A percentile compares a stretch with the other conserved stretches of the same genome.
phyloP scores from a whole-genome alignment of 2,888 invertebrate genomes.

The Drosophila melanocephala region DNA sequence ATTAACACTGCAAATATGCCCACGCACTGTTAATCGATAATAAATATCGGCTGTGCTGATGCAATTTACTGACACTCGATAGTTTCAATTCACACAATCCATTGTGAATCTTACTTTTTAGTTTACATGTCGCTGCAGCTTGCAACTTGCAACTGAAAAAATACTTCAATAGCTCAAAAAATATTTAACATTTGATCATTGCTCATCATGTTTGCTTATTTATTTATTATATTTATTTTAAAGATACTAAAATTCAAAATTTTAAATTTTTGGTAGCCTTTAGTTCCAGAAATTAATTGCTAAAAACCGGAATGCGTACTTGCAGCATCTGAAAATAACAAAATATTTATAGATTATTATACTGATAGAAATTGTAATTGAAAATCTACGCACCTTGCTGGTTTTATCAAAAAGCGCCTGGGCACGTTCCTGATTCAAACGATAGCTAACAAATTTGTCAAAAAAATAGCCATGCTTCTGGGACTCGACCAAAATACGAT shows the following conservation, averaged over 20 bases:
- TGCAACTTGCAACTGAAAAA: background rate
- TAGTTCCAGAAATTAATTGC: constrained; percentile 8
- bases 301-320: constrained; percentile 79
- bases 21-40: background rate
- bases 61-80: background rate
- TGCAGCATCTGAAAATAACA: constrained; percentile 82
- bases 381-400: constrained; percentile 84
- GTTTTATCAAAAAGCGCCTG: constrained; percentile 87
- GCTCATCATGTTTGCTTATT: background rate
- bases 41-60: background rate
- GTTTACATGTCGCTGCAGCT: background rate
- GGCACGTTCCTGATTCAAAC: constrained; percentile 87
- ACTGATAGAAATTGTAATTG: constrained; percentile 14
- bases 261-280: constrained; percentile 1
- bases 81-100: background rate
- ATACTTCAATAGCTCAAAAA: background rate
- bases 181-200: background rate
- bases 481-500: constrained; percentile 90
- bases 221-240: constrained; percentile 3
- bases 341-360: background rate
- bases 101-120: background rate
- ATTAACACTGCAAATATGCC: background rate
- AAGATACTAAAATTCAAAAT: background rate
- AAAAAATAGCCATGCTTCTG: constrained; percentile 87
- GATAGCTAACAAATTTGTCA: constrained; percentile 90